phyloP scores from a whole-genome alignment of 2,888 invertebrate species.

The Drosophila pseudotalamancana region DNA sequence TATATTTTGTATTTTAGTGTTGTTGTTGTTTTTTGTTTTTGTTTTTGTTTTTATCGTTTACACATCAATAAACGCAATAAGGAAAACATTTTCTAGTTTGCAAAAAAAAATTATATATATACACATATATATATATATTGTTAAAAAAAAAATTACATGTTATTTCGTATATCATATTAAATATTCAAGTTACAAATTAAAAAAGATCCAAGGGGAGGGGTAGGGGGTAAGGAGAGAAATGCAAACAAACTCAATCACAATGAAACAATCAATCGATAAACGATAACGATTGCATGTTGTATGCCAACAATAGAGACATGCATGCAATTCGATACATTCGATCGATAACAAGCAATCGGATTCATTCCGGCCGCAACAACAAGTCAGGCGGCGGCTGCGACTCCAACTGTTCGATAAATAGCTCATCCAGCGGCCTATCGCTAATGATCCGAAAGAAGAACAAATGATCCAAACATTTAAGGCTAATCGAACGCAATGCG shows the following conservation, averaged over 20 bases:
- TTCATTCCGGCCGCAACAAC: conserved; percentile 56
- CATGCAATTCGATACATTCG: not conserved
- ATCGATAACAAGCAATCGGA: conserved; percentile 12
- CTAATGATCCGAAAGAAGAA: conserved; percentile 97
- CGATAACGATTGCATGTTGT: conserved; percentile 31
- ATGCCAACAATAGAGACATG: not conserved
- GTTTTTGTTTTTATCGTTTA: conserved; percentile 57
- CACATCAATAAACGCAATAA: conserved; percentile 56
- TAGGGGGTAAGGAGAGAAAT: conserved; percentile 55
- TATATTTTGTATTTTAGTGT: conserved; percentile 26
- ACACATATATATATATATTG: conserved; percentile 8
- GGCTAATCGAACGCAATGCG: conserved; percentile 94
- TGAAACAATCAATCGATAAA: conserved; percentile 59
- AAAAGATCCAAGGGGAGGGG: not conserved
- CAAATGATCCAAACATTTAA: conserved; percentile 97
- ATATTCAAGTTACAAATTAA: conserved; percentile 54
- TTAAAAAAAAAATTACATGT: conserved; percentile 53
- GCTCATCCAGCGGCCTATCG: conserved; percentile 93
- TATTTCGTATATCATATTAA: conserved; percentile 45
- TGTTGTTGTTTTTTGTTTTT: too few species aligned
- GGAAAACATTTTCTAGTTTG: conserved; percentile 69
- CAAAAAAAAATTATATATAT: conserved; percentile 36
- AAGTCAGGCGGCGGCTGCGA: conserved; percentile 83
- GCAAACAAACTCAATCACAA: conserved; percentile 77
- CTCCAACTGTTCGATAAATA: conserved; percentile 93